These are phyloP conservation scores for Chaetodon trifasciatus DNA, from an alignment of 2,797 vertebrate genomes.

Conservation along the genomic window DNA sequence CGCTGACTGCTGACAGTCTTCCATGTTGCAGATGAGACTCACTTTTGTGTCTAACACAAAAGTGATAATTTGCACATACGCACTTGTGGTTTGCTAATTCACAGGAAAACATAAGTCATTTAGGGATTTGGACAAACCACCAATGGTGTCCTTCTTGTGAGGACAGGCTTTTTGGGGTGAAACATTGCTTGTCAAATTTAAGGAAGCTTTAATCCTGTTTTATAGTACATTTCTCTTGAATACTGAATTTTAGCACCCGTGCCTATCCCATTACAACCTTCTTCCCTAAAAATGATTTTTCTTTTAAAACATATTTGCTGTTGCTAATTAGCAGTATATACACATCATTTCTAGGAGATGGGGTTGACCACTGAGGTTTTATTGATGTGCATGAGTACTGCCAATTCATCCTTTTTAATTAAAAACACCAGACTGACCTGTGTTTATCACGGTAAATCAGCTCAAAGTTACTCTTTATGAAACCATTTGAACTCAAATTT, in stretches of 20 bases:
- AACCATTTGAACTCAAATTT: not conserved
- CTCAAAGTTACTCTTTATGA: no score
- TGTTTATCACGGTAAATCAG: not conserved
- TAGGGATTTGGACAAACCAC: not conserved
- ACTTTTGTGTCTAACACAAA: not conserved
- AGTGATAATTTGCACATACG: not conserved
- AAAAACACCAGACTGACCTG: not conserved
- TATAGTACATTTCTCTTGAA: no score
- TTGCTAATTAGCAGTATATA: not conserved
- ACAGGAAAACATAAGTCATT: not conserved
- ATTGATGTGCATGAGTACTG: not conserved
- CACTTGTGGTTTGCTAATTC: not conserved
- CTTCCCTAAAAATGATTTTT: no score
- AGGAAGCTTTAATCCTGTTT: not conserved
- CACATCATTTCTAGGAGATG: not conserved
- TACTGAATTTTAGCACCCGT: not conserved
- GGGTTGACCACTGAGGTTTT: not conserved
- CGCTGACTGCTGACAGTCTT: not conserved
- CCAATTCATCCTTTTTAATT: not conserved
- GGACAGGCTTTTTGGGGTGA: not conserved
- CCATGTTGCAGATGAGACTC: not conserved
- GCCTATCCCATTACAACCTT: not conserved
- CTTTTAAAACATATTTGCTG: not conserved
- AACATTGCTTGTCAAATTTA: not conserved
- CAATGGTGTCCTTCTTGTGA: not conserved